Evolutionary conservation across 1,140 invertebrate species (phyloP).

Genomic region (Meloidogyne chitwoodi): DNA sequence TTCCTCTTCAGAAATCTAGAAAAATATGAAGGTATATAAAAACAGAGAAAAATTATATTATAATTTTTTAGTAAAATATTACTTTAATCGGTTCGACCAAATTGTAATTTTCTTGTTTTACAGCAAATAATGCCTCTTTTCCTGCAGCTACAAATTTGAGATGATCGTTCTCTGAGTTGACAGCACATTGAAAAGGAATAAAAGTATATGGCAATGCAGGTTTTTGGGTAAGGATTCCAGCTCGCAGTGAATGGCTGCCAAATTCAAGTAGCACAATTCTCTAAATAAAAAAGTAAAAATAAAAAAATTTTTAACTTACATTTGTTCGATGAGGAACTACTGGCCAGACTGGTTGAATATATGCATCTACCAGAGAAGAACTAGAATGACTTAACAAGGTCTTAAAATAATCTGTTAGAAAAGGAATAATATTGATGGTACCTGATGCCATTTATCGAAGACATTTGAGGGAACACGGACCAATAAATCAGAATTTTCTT

Average conservation of each 20-base stretch:
- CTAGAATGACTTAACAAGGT: conserved; percentile 65
- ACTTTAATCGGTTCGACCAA: conserved; percentile 1
- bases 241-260: conserved; percentile 66
- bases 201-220: conserved; percentile 66
- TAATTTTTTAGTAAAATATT: no score
- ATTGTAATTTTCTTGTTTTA: background rate
- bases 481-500: conserved; percentile 50
- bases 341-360: conserved; percentile 62
- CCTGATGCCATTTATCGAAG: conserved; percentile 63
- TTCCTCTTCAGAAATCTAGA: background rate
- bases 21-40: background rate
- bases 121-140: background rate
- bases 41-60: background rate
- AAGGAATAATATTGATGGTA: background rate
- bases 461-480: conserved; percentile 52
- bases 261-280: conserved; percentile 66
- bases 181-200: conserved; percentile 66
- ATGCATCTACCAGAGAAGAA: conserved; percentile 64
- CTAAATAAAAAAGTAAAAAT: conserved; percentile 39
- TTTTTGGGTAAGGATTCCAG: conserved; percentile 66
- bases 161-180: conserved; percentile 51
- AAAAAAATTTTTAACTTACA: conserved; percentile 46
- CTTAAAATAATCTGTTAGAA: background rate
- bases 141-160: conserved; percentile 62
- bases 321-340: conserved; percentile 60